Base-by-base conservation (phyloP, 1,140 invertebrate species). In the Aradophagus sp. region DNA sequence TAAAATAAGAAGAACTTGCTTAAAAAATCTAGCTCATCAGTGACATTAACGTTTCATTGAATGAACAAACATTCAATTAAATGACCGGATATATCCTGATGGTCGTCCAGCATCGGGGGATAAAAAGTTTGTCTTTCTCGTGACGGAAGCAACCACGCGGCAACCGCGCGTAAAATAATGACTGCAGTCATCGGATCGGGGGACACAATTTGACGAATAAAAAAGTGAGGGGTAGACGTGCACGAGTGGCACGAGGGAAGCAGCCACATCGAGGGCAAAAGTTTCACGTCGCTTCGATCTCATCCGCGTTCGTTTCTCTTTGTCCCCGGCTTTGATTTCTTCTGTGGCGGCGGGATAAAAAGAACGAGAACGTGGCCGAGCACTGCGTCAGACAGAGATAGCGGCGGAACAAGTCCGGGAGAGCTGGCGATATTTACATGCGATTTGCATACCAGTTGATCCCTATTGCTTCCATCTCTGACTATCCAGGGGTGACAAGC, bases 371-470 rank as follows among this genome's bases (percentile, higher is more conserved):
- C n/a, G n/a, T n/a, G 34, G 2, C 4, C 1, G 34, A 36, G 13
- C 8, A n/a, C n/a, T n/a, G n/a, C n/a, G n/a, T n/a, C 14, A 36
- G 34, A 15, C 1, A 36, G 13, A 66, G 23, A 70, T 6, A 5
- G 27, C 7, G 68, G 72, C 26, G 31, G 47, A 58, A 66, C 48
- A 56, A 66, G 48, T 67, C 58, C 53, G 74, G 80, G 80, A 84
- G 82, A 85, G 83, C 82, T 83, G 82, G 77, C 77, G 82, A 84
- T 86, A 86, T 86, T 86, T 86, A 85, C 84, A 86, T 86, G 78
- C 76, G 77, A 86, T 86, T 86, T 85, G 83, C 85, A 86, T 86
- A 86, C 85, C 86, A 86, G 84, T 86, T 86, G 84, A 86, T 86
- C 84, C 84, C 83, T 86, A 86, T 85, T 85, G 84, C 84, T 86